These are phyloP conservation scores for Drosophila bifasciata DNA, from an alignment of 1,140 invertebrate genomes.

Conservation along the genomic window DNA sequence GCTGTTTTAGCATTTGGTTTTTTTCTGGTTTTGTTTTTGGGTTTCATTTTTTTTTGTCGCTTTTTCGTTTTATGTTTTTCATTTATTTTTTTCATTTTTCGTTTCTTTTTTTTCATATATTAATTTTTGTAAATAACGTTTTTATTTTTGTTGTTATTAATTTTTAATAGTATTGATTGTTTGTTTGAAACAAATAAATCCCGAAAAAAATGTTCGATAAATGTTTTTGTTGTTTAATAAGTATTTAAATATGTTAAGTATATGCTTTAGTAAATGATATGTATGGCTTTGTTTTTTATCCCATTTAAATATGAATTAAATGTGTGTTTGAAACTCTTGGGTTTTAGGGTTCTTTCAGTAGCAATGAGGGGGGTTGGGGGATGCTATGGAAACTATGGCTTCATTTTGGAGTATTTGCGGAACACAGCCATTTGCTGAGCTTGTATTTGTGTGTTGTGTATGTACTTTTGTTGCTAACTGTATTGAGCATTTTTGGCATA, in stretches of 20 bases:
- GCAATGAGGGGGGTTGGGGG: slow-evolving; percentile 13
- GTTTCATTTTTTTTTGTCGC: too few relatives aligned
- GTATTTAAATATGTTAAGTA: slow-evolving; percentile 27
- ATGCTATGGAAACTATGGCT: slow-evolving; percentile 21
- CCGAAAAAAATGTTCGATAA: slow-evolving; percentile 22
- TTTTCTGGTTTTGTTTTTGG: neutral
- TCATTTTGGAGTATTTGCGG: slow-evolving; percentile 5
- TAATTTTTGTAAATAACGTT: slow-evolving; percentile 25
- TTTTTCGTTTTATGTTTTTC: too few relatives aligned
- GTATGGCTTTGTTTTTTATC: slow-evolving; percentile 40
- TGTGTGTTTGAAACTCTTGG: slow-evolving; percentile 7
- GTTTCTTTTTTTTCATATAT: slow-evolving; percentile 18
- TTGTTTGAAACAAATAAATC: slow-evolving; percentile 20
- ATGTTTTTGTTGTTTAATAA: slow-evolving; percentile 11
- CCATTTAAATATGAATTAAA: slow-evolving; percentile 8
- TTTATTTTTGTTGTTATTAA: neutral
- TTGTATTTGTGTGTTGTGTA: slow-evolving; percentile 12
- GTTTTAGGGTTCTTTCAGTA: slow-evolving; percentile 9
- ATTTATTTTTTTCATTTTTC: too few relatives aligned
- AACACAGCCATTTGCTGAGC: slow-evolving; percentile 56
- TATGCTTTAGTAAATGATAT: slow-evolving; percentile 64
- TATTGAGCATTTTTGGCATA: slow-evolving; percentile 40
- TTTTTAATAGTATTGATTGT: slow-evolving; percentile 44
- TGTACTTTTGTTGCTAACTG: slow-evolving; percentile 12
- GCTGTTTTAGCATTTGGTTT: slow-evolving; percentile 29